Conservation (phyloP, 2,113 vertebrate genomes). For the Strigops habroptila region DNA sequence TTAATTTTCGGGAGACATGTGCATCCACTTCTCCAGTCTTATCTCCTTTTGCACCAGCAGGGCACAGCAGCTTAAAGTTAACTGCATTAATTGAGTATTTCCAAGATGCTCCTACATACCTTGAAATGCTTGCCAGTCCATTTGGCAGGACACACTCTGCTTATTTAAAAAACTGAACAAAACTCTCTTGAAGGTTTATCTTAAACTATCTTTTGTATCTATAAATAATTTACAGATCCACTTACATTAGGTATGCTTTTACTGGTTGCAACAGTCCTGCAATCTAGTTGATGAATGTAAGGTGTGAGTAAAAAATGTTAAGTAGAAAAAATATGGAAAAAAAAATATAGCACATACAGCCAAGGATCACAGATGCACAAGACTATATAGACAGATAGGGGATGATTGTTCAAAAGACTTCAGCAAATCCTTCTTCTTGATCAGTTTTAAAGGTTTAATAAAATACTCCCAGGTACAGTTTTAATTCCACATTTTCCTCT, state of each 20-base stretch:
- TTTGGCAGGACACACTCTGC: background rate
- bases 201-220: background rate
- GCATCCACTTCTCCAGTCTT: background rate
- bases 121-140: background rate
- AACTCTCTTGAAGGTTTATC: background rate
- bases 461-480: background rate
- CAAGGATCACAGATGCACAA: background rate
- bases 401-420: background rate
- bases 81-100: background rate
- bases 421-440: background rate
- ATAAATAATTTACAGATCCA: background rate
- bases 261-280: background rate
- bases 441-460: background rate
- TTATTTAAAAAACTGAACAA: slow-evolving; percentile 1
- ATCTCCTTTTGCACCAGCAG: background rate
- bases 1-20: background rate
- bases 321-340: background rate
- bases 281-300: background rate
- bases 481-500: background rate
- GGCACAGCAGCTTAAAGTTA: background rate
- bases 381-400: background rate
- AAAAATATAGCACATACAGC: background rate
- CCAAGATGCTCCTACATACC: background rate
- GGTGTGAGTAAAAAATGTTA: background rate
- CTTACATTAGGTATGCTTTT: background rate